These are phyloP conservation scores for Cassiopea xamachana DNA, from an alignment of 30 jellyfish, hydroid and myxozoan species.

Conservation along the genomic window DNA sequence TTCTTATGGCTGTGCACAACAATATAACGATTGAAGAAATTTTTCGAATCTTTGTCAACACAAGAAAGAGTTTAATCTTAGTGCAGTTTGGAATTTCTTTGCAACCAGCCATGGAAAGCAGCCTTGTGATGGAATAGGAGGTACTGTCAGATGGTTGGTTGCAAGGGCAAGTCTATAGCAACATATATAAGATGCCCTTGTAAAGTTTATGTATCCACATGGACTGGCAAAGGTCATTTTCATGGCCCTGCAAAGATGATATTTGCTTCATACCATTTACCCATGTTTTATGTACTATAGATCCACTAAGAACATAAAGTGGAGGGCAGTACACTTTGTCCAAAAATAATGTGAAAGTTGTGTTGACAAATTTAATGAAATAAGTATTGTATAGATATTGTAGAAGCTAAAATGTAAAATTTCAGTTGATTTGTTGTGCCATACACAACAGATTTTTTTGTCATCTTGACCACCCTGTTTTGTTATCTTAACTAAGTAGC, in stretches of 20 bases:
- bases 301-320: conserved; percentile 19
- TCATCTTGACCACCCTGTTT: too few species aligned
- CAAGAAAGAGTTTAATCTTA: too few species aligned
- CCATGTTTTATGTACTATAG: conserved; percentile 1
- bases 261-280: conserved; percentile 20
- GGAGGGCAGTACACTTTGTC: conserved; percentile 3
- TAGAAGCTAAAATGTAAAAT: not conserved
- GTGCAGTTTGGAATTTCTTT: too few species aligned
- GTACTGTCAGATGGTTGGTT: too few species aligned
- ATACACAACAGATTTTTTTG: not conserved
- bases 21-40: too few species aligned
- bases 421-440: not conserved
- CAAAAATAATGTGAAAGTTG: conserved; percentile 1
- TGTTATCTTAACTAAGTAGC: too few species aligned
- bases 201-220: conserved; percentile 25
- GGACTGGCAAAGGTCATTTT: conserved; percentile 18
- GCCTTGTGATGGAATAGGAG: too few species aligned
- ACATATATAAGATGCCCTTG: not conserved
- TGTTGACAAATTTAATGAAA: not conserved
- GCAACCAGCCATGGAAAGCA: too few species aligned
- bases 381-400: not conserved
- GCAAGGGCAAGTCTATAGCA: too few species aligned
- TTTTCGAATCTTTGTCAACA: too few species aligned
- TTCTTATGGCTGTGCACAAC: too few species aligned
- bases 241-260: conserved; percentile 16